phyloP scores from a whole-genome alignment of 1,140 invertebrate species.

The Caenorhabditis remanei region DNA sequence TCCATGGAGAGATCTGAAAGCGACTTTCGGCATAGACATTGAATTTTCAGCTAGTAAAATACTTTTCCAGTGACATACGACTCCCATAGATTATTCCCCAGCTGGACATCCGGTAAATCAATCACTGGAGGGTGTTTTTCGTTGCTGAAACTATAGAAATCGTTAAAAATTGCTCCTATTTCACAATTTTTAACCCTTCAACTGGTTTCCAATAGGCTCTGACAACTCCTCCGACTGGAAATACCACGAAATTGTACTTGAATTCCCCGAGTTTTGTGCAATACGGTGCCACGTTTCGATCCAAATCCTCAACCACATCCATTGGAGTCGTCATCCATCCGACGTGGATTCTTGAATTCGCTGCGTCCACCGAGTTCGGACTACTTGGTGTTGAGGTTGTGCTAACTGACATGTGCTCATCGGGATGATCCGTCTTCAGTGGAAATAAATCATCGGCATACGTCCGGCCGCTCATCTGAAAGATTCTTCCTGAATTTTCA shows the following conservation, averaged over 20 bases:
- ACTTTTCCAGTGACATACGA: conserved; percentile 69
- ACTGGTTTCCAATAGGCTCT: conserved; percentile 24
- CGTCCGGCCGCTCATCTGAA: conserved; percentile 5
- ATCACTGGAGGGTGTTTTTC: conserved; percentile 59
- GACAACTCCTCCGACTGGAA: conserved; percentile 63
- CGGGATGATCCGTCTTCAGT: neutral
- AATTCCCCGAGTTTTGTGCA: conserved; percentile 51
- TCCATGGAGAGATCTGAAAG: conserved; percentile 69
- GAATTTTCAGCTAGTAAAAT: neutral
- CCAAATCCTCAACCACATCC: conserved; percentile 17
- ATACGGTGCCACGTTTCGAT: conserved; percentile 54
- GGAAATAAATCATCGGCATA: conserved; percentile 40
- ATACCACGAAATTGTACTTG: conserved; percentile 66
- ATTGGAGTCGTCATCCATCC: conserved; percentile 60
- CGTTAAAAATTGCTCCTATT: neutral
- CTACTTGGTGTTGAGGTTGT: neutral
- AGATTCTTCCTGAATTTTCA: neutral
- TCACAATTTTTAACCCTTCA: conserved; percentile 17
- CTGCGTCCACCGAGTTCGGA: conserved; percentile 2
- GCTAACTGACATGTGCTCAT: neutral
- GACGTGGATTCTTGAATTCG: conserved; percentile 59
- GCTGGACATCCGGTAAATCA: conserved; percentile 70
- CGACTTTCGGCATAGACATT: neutral
- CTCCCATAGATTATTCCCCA: conserved; percentile 68
- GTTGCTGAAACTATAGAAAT: neutral